Evolutionary conservation across 2,888 invertebrate species (phyloP).

Genomic region (Lycocerus yunnanus): DNA sequence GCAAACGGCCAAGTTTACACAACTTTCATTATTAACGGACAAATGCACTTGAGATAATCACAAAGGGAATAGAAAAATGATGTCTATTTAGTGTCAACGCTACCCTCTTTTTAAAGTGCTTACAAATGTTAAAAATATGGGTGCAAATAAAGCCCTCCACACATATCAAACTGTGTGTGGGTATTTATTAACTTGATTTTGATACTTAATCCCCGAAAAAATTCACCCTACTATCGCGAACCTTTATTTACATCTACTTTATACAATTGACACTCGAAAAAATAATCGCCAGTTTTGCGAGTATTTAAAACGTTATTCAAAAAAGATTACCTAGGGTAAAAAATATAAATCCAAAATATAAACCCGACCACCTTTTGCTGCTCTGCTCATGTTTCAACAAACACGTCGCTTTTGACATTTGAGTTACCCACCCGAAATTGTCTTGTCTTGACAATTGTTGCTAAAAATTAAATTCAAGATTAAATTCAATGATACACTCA

Average conservation of each 20-base stretch:
- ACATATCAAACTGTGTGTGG: conserved; percentile 35
- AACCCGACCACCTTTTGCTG: not conserved
- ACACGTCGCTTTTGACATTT: not conserved
- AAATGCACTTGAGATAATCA: conserved; percentile 46
- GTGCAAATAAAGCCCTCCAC: conserved; percentile 8
- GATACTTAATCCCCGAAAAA: conserved; percentile 26
- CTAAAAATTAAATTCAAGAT: not conserved
- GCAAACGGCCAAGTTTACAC: conserved; percentile 44
- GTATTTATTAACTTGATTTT: conserved; percentile 28
- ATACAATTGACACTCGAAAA: conserved; percentile 15
- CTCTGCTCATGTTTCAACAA: not conserved
- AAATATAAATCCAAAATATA: conserved; percentile 4
- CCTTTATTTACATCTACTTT: conserved; percentile 22
- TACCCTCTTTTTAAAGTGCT: conserved; percentile 13
- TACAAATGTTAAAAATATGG: conserved; percentile 10
- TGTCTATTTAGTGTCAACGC: conserved; percentile 22
- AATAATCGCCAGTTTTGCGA: conserved; percentile 17
- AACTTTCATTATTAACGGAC: conserved; percentile 53
- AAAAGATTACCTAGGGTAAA: conserved; percentile 5
- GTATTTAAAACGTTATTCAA: conserved; percentile 14
- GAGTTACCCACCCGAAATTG: not conserved
- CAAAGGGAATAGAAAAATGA: conserved; percentile 29
- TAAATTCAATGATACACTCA: conserved; percentile 4
- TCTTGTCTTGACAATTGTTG: not conserved
- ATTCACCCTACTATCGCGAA: conserved; percentile 20